Conservation (phyloP, 2,113 vertebrate species). For the Microtus oregoni region DNA sequence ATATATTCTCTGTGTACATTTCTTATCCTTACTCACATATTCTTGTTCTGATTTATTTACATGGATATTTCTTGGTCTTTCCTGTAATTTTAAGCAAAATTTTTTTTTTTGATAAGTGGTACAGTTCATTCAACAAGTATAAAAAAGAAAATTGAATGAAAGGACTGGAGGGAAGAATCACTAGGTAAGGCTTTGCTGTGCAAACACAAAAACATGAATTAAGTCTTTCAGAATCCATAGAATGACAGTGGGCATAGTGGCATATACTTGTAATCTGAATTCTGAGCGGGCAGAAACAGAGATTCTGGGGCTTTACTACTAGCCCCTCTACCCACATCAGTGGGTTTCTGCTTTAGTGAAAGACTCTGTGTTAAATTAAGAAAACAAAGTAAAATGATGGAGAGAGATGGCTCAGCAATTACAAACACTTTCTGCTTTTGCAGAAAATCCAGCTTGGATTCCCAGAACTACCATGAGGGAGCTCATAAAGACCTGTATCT, state of each 20-base stretch:
- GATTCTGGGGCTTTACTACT: neutral
- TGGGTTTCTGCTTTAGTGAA: neutral
- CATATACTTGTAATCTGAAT: neutral
- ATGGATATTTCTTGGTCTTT: neutral
- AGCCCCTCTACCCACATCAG: neutral
- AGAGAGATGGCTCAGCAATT: neutral
- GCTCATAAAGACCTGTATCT: neutral
- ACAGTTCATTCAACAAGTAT: neutral
- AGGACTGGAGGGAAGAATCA: neutral
- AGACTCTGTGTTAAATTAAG: neutral
- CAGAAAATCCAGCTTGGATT: neutral
- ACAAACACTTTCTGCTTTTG: neutral
- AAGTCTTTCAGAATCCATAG: neutral
- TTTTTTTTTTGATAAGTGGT: neutral
- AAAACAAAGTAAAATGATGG: neutral
- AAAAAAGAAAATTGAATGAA: neutral
- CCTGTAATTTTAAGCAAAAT: neutral
- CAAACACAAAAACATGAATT: neutral
- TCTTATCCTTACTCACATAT: neutral
- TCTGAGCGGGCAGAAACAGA: neutral
- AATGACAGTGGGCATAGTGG: neutral
- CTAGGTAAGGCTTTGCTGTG: neutral
- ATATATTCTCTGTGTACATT: neutral
- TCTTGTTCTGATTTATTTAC: neutral
- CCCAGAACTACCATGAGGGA: neutral